Base-by-base conservation (phyloP, 2,888 invertebrate species). In the Drosophila mimica region DNA sequence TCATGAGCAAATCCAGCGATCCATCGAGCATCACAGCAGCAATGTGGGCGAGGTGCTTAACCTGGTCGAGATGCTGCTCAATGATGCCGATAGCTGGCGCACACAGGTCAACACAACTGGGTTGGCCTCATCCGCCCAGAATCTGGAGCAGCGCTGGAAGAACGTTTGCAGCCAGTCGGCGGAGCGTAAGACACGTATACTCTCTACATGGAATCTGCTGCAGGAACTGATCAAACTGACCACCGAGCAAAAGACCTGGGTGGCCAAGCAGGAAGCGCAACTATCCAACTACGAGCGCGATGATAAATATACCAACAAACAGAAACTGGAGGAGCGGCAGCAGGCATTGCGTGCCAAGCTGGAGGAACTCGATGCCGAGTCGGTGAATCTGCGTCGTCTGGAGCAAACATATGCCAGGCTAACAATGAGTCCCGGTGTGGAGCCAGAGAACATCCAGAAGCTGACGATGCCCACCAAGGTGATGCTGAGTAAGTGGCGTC, bases 101-200 rank as follows among this genome's bases (percentile, higher is more conserved):
- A 95, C 95, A 0, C 95, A 96, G 81, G 95, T 97, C 61, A 95
- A 96, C 74, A 95, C 95, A 0, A 95, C 96, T 43, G 95, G 95
- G 60, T 94, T 97, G 15, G 95, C 95, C 34, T 94, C 94, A 0
- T 95, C 96, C 0, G 95, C 96, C 59, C 95, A 96, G 60, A 95
- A 95, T 67, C 93, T 97, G 15, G 97, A 97, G 84, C 95, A 95
- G 89, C 95, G 97, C 75, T 97, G 97, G 97, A 96, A 96, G 85
- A 94, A 94, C 51, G 95, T 97, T 3, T 97, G 97, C 88, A 95
- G 95, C 4, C 94, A 95, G 90, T 96, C 96, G 0, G 95, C 96
- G 8, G 96, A 96, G 64, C 94, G 96, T 3, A 97, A 96, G 91
- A 94, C 95, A 0, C 95, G 95, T 67, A 96, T 97, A 67, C 92